Percentiles rank a stretch among this genome's conserved stretches.
phyloP scores from a whole-genome alignment of 2,888 invertebrate genomes.

The Patella ulyssiponensis region DNA sequence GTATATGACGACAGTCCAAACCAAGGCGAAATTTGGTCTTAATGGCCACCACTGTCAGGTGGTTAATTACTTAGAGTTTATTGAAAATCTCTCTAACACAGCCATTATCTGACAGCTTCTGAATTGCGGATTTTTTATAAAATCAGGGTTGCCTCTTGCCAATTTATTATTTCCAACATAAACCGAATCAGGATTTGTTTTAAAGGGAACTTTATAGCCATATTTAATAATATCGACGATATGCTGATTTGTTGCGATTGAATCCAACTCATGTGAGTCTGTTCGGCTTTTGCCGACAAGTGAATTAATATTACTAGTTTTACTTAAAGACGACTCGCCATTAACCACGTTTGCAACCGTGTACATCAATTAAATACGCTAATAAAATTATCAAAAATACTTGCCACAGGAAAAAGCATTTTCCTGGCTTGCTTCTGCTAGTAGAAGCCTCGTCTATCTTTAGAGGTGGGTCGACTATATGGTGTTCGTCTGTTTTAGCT shows the following conservation, averaged over 20 bases:
- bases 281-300: background rate
- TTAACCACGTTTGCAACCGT: background rate
- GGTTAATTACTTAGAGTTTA: conserved; percentile 15
- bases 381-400: background rate
- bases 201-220: background rate
- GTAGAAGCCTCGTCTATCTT: no score
- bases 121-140: background rate
- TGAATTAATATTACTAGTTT: background rate
- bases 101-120: background rate
- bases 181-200: background rate
- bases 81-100: no score
- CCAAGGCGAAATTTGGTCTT: conserved; percentile 23
- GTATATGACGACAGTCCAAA: conserved; percentile 22
- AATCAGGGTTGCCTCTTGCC: background rate
- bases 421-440: no score
- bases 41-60: conserved; percentile 32
- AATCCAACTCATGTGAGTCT: background rate
- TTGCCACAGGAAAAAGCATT: no score
- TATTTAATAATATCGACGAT: background rate
- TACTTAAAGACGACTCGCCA: background rate
- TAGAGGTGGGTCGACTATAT: no score
- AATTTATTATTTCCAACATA: background rate
- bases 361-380: background rate
- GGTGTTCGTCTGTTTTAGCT: no score
- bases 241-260: background rate